Conservation (phyloP, 2,797 vertebrate species). For the Crocodylus rhombifer region DNA sequence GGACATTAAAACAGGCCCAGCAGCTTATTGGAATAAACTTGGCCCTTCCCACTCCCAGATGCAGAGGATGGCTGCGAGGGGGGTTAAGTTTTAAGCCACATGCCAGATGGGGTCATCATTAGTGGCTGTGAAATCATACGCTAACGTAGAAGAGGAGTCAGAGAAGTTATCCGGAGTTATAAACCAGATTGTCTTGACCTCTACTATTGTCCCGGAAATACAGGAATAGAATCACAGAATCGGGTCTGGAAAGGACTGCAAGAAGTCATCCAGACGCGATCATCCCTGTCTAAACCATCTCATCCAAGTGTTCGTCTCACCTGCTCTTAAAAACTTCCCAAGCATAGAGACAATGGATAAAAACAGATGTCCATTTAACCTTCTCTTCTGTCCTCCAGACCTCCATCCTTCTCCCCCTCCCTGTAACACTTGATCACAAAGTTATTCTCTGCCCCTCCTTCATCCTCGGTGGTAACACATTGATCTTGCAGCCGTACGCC, state of each 20-base stretch:
- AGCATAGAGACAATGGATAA: too few relatives aligned
- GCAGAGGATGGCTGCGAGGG: not conserved
- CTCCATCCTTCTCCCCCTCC: not conserved
- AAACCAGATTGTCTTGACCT: accelerated
- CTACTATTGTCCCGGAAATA: not conserved
- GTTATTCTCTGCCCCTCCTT: not conserved
- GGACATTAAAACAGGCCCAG: not conserved
- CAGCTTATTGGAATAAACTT: accelerated
- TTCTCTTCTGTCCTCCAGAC: not conserved
- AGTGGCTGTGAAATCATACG: accelerated
- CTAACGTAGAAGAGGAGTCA: not conserved
- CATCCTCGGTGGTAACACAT: not conserved
- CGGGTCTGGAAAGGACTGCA: too few relatives aligned
- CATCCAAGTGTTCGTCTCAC: too few relatives aligned
- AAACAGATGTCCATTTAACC: not conserved
- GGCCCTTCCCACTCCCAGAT: accelerated
- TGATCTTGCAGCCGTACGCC: not conserved
- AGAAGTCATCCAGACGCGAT: too few relatives aligned
- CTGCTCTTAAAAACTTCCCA: too few relatives aligned
- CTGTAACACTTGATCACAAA: accelerated
- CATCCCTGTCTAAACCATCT: too few relatives aligned
- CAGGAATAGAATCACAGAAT: too few relatives aligned
- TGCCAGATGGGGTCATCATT: accelerated
- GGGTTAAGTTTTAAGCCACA: accelerated
- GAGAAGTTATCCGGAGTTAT: accelerated